Conservation (phyloP, 2,113 vertebrate genomes). For the Entosphenus tridentatus region DNA sequence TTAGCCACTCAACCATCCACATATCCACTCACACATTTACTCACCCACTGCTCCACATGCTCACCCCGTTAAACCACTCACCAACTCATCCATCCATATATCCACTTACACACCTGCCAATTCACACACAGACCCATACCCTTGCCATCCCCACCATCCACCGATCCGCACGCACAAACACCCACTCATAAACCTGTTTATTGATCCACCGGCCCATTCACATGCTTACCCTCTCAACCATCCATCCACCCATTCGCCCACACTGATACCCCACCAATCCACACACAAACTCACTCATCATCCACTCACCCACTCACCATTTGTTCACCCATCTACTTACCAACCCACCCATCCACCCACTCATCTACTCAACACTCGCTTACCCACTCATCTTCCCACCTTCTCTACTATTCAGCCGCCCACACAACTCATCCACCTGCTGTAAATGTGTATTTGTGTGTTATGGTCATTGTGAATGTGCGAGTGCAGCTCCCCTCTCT, state of each 20-base stretch:
- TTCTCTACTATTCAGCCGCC: no score
- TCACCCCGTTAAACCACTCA: no score
- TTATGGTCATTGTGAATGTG: no score
- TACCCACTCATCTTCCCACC: background rate
- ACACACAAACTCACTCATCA: background rate
- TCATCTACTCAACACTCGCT: background rate
- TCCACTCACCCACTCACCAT: background rate
- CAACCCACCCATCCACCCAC: background rate
- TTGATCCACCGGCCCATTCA: background rate
- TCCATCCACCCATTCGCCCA: background rate
- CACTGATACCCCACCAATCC: background rate
- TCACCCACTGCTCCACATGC: background rate
- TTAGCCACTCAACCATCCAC: background rate
- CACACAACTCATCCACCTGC: no score
- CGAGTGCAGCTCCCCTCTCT: no score
- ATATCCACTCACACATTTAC: background rate
- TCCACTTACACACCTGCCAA: background rate
- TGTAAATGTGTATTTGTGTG: no score
- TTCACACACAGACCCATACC: background rate
- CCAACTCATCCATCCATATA: no score
- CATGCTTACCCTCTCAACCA: background rate
- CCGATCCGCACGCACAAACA: background rate
- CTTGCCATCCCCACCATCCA: background rate
- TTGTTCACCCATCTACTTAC: background rate
- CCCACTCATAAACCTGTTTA: background rate